Evolutionary conservation across 2,113 vertebrate species (phyloP).

Genomic region (Nannospalax galili): DNA sequence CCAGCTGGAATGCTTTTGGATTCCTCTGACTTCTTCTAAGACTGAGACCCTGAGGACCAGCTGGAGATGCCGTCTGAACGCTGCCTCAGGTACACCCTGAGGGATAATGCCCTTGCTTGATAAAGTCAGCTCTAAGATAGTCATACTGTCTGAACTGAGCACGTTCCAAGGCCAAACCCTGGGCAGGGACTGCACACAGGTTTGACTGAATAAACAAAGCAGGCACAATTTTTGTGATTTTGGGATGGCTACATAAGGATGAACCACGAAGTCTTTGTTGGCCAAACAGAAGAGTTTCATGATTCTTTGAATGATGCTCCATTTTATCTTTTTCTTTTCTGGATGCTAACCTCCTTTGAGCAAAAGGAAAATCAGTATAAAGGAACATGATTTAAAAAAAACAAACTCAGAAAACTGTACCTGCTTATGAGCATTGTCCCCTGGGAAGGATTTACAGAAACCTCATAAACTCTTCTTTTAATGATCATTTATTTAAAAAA

Average conservation of each 20-base stretch:
- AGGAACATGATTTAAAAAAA: neutral
- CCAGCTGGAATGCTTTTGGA: constrained; percentile 83
- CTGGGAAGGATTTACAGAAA: neutral
- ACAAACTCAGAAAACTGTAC: neutral
- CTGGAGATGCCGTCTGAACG: constrained; percentile 95
- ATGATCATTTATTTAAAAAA: constrained; percentile 1
- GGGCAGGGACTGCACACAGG: neutral
- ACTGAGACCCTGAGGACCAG: constrained; percentile 79
- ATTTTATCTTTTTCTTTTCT: constrained; percentile 12
- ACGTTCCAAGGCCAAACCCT: neutral
- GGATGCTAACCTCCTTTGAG: neutral
- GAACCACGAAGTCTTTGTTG: neutral
- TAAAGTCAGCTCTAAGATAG: constrained; percentile 51
- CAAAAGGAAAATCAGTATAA: neutral
- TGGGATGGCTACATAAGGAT: neutral
- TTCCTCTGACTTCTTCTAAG: constrained; percentile 75
- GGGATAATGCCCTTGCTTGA: constrained; percentile 49
- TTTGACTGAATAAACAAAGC: constrained; percentile 26
- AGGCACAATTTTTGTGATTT: neutral
- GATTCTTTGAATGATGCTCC: neutral
- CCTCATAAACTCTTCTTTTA: neutral
- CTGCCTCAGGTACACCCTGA: constrained; percentile 89
- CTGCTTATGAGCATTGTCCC: neutral
- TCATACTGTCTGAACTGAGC: too few relatives aligned
- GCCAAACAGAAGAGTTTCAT: neutral